Base-by-base conservation (phyloP, 2,113 vertebrate species). In the Tenrec ecaudatus region DNA sequence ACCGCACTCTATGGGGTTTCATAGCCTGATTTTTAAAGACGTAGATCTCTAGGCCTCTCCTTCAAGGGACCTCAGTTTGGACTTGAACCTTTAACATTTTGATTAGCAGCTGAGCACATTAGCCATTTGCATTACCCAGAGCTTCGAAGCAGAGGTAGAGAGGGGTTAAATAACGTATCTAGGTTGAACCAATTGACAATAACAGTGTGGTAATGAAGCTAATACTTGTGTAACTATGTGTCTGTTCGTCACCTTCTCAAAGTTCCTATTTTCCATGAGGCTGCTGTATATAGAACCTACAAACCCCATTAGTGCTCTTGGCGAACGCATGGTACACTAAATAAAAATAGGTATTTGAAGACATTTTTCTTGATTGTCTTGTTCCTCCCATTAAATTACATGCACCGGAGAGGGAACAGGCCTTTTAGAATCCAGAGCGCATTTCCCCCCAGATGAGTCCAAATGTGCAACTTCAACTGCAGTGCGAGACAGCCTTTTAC, bases 331-430 rank as follows among this genome's bases (percentile, higher is more conserved):
- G 15, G 4, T 62, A 47, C 12, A 57, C 29, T 71, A 95, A 92
- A 62, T 92, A 94, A 95, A 96, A 93, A 77, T 29, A 94, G 68
- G 40, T 33, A 86, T 86, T 86, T 94, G 38, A 88, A 91, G 93
- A 85, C 43, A 79, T 64, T 90, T 90, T 92, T 93, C 43, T 86
- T 90, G 58, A 86, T 71, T 14, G 6, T 69, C 33, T 92, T 90
- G n/a, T 83, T 94, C 82, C 82, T 96, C 88, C 76, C 85, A 78
- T 90, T 85, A 94, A 95, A 88, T 94, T 77, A 82, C 60, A 90
- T 47, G 58, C 62, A 20, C 66, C 19, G 80, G 80, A 36, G 77
- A 95, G 76, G 58, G 43, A 92, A 87, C 16, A 88, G 66, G 29
- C 36, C 86, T 86, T 76, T 95, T 85, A 80, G 82, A 94, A 86